These are phyloP conservation scores for Vandiemenella viatica DNA, from an alignment of 2,888 invertebrate species.

Conservation along the genomic window DNA sequence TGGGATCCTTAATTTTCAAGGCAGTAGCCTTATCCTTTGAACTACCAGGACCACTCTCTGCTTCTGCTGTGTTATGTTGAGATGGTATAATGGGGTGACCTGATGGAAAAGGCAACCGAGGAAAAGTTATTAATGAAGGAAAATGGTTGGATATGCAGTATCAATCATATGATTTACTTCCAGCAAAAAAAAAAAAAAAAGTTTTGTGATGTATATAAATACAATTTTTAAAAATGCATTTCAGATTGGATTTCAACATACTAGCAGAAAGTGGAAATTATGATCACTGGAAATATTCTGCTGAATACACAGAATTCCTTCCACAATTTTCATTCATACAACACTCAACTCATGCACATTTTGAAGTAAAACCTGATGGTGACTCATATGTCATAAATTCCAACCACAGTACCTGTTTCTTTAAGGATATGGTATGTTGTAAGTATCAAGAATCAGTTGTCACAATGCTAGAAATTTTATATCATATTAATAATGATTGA, in stretches of 20 bases:
- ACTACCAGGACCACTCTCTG: no score
- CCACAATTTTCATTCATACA: slow-evolving; percentile 46
- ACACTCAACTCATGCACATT: slow-evolving; percentile 41
- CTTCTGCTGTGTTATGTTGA: no score
- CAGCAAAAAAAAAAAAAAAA: no score
- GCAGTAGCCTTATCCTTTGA: no score
- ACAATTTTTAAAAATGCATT: no score
- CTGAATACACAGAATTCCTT: slow-evolving; percentile 45
- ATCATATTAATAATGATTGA: background rate
- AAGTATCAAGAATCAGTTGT: slow-evolving; percentile 26
- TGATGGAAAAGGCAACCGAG: no score
- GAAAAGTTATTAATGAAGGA: no score
- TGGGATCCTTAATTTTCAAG: no score
- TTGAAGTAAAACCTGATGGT: slow-evolving; percentile 36
- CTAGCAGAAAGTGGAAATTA: slow-evolving; percentile 47
- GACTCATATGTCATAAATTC: slow-evolving; percentile 41
- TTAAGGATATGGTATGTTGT: slow-evolving; percentile 41
- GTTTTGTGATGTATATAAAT: no score
- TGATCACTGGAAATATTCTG: slow-evolving; percentile 53
- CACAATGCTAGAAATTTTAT: background rate
- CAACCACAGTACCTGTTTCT: slow-evolving; percentile 46
- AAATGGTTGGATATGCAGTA: no score
- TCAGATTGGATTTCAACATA: slow-evolving; percentile 44
- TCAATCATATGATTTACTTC: no score
- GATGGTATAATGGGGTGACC: no score